These are phyloP conservation scores for Deilephila elpenor DNA, from an alignment of 2,888 invertebrate genomes.

Conservation along the genomic window DNA sequence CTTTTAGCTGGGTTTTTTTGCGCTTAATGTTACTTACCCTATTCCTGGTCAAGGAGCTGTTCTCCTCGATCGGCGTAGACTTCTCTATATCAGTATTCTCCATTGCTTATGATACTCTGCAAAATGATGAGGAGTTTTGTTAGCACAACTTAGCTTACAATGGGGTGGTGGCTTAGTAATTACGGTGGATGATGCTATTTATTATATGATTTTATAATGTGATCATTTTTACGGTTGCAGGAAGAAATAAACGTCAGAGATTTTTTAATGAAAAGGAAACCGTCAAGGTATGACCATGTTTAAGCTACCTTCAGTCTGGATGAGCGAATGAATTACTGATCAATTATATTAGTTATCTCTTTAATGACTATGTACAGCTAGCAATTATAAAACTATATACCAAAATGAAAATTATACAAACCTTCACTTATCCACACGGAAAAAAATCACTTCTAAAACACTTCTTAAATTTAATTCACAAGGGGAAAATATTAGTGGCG, in stretches of 20 bases:
- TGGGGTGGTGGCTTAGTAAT: not conserved
- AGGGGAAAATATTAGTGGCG: no score
- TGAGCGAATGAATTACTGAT: not conserved
- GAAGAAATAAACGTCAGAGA: no score
- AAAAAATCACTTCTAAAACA: slow-evolving; percentile 55
- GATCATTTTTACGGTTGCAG: not conserved
- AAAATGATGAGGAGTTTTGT: slow-evolving; percentile 34
- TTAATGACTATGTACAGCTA: not conserved
- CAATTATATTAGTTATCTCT: not conserved
- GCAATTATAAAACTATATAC: not conserved
- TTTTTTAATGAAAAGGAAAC: no score
- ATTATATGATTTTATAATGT: not conserved
- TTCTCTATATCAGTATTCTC: slow-evolving; percentile 68
- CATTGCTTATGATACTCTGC: slow-evolving; percentile 60
- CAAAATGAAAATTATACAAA: slow-evolving; percentile 44
- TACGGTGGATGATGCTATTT: not conserved
- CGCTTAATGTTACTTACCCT: slow-evolving; percentile 57
- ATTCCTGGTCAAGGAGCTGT: slow-evolving; percentile 64
- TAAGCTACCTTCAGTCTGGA: no score
- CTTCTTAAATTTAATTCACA: slow-evolving; percentile 36
- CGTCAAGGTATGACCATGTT: no score
- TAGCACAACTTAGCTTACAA: slow-evolving; percentile 24
- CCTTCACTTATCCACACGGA: slow-evolving; percentile 51
- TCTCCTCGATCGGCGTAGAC: slow-evolving; percentile 59
- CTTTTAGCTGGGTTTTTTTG: not conserved